Evolutionary conservation across 2,888 invertebrate species (phyloP).

Genomic region (Nemapogon koenigi): DNA sequence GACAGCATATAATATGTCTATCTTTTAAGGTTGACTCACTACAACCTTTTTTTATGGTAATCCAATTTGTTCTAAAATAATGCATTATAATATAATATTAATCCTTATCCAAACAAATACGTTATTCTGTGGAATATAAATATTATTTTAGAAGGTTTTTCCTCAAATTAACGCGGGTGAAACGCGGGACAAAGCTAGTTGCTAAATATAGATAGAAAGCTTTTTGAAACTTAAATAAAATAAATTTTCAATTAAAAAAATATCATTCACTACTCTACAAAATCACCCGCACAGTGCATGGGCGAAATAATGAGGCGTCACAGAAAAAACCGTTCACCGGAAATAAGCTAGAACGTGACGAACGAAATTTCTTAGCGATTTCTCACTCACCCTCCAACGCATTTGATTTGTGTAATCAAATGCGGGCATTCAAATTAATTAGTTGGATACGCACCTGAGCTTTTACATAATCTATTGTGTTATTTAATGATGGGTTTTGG

Average conservation of each 20-base stretch:
- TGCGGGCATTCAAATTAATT: conserved; percentile 62
- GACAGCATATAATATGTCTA: no score
- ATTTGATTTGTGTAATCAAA: conserved; percentile 65
- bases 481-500: conserved; percentile 27
- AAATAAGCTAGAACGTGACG: conserved; percentile 56
- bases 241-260: neutral
- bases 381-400: conserved; percentile 57
- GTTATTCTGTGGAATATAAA: no score
- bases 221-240: neutral
- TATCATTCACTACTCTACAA: conserved; percentile 17
- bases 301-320: conserved; percentile 41
- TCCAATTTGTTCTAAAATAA: no score
- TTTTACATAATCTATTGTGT: conserved; percentile 25
- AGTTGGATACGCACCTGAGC: conserved; percentile 64
- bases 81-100: no score
- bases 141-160: no score
- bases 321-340: conserved; percentile 43
- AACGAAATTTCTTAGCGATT: conserved; percentile 62
- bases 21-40: no score
- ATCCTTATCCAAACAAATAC: no score
- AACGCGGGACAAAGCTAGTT: no score
- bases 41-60: no score
- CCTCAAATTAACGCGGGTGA: no score
- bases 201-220: no score
- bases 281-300: conserved; percentile 15